Evolutionary conservation across 2,888 invertebrate genomes (phyloP).

Genomic region (Arge pagana): DNA sequence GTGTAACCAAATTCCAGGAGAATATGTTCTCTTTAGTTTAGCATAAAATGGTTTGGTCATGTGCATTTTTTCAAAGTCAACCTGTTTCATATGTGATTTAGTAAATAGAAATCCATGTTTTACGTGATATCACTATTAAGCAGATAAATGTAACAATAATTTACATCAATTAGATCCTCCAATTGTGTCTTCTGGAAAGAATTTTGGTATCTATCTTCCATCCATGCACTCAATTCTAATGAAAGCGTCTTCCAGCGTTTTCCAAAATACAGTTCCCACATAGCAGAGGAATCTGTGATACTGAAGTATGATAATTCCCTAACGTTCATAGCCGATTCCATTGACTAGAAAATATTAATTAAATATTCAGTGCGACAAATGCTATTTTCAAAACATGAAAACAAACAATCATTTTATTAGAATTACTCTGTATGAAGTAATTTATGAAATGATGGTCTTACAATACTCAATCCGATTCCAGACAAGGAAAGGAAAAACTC

Average conservation of each 20-base stretch:
- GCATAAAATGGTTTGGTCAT: constrained; percentile 87
- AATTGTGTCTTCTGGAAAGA: constrained; percentile 74
- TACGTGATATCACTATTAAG: neutral
- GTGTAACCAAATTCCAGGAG: constrained; percentile 77
- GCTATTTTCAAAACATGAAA: neutral
- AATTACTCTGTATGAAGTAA: too few relatives aligned
- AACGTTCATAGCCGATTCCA: constrained; percentile 33
- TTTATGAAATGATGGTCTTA: constrained; percentile 47
- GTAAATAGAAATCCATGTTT: neutral
- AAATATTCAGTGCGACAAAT: too few relatives aligned
- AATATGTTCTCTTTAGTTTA: constrained; percentile 73
- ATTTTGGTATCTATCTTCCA: constrained; percentile 77
- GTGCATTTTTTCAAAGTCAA: constrained; percentile 83
- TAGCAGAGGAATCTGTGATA: constrained; percentile 70
- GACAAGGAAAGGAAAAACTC: constrained; percentile 73
- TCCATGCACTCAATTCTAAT: constrained; percentile 78
- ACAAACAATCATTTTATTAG: neutral
- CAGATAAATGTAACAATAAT: constrained; percentile 19
- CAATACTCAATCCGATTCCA: constrained; percentile 68
- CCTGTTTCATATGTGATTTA: constrained; percentile 56
- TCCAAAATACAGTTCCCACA: constrained; percentile 82
- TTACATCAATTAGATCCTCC: constrained; percentile 73
- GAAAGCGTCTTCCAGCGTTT: constrained; percentile 80
- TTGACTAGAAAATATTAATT: constrained; percentile 5
- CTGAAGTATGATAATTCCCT: constrained; percentile 74